phyloP scores from a whole-genome alignment of 1,140 invertebrate genomes.

The Dendroctonus valens region DNA sequence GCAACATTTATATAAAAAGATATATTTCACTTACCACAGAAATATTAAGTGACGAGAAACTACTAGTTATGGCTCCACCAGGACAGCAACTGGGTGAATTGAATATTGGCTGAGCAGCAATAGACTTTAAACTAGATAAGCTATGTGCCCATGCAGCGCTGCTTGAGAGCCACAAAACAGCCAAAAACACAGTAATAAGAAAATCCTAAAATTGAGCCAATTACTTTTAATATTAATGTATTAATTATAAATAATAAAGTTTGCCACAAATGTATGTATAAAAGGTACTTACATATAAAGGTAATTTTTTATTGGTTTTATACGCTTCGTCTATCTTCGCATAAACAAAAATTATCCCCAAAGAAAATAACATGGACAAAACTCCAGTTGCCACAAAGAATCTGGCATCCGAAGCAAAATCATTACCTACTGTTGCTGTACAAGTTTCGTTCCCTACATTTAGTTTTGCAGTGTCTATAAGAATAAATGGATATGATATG shows the following conservation, averaged over 20 bases:
- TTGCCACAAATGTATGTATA: neutral
- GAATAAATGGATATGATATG: constrained; percentile 47
- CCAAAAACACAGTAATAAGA: constrained; percentile 58
- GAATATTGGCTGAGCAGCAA: constrained; percentile 46
- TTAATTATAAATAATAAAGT: constrained; percentile 4
- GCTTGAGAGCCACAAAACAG: constrained; percentile 65
- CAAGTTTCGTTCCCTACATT: constrained; percentile 13
- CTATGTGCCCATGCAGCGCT: constrained; percentile 68
- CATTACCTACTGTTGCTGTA: constrained; percentile 44
- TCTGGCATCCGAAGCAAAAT: constrained; percentile 61
- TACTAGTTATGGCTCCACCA: constrained; percentile 40
- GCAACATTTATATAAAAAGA: constrained; percentile 4
- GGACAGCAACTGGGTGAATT: constrained; percentile 37
- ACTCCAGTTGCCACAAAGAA: constrained; percentile 73
- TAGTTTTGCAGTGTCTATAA: constrained; percentile 7
- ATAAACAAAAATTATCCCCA: constrained; percentile 61
- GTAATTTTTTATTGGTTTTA: constrained; percentile 55
- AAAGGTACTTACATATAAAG: constrained; percentile 47
- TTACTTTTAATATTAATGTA: constrained; percentile 16
- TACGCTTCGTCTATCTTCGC: constrained; percentile 61
- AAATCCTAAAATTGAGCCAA: constrained; percentile 59
- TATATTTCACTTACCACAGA: constrained; percentile 59
- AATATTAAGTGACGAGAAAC: constrained; percentile 61
- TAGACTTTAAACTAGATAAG: constrained; percentile 58
- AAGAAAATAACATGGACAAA: constrained; percentile 62